These are phyloP conservation scores for Grammomys surdaster DNA, from an alignment of 2,113 vertebrate species.

Conservation along the genomic window DNA sequence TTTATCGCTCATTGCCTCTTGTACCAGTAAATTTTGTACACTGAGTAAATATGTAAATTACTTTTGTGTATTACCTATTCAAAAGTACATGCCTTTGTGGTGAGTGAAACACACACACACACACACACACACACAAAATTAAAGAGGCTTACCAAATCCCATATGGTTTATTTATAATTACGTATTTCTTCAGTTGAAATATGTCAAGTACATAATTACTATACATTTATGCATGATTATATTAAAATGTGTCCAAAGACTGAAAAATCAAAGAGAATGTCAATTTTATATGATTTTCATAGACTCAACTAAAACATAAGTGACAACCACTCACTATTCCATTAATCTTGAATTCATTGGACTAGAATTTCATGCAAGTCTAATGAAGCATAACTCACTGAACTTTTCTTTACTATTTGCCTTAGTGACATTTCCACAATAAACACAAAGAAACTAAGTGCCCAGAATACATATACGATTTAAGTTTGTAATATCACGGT, in stretches of 20 bases:
- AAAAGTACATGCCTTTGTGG: slow-evolving; percentile 15
- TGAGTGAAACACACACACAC: not conserved
- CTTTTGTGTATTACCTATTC: slow-evolving; percentile 14
- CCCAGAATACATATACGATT: not conserved
- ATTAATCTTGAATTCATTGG: not conserved
- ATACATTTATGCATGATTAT: not conserved
- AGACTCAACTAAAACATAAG: not conserved
- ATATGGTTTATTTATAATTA: slow-evolving; percentile 6
- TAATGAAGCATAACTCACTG: not conserved
- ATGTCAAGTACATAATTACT: not conserved
- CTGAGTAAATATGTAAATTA: slow-evolving; percentile 19
- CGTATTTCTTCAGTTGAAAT: slow-evolving; percentile 5
- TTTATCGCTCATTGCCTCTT: not conserved
- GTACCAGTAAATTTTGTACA: not conserved
- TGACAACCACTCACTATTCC: not conserved
- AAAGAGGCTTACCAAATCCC: not conserved
- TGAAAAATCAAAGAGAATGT: not conserved
- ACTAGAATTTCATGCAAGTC: not conserved
- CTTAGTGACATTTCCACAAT: not conserved
- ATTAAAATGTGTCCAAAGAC: not conserved
- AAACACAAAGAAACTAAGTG: not conserved
- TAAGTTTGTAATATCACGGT: slow-evolving; percentile 18
- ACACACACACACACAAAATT: not conserved
- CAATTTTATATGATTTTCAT: not conserved
- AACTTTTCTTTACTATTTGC: not conserved